Evolutionary conservation across 1,140 invertebrate species (phyloP).

Genomic region (Drosophila subobscura): DNA sequence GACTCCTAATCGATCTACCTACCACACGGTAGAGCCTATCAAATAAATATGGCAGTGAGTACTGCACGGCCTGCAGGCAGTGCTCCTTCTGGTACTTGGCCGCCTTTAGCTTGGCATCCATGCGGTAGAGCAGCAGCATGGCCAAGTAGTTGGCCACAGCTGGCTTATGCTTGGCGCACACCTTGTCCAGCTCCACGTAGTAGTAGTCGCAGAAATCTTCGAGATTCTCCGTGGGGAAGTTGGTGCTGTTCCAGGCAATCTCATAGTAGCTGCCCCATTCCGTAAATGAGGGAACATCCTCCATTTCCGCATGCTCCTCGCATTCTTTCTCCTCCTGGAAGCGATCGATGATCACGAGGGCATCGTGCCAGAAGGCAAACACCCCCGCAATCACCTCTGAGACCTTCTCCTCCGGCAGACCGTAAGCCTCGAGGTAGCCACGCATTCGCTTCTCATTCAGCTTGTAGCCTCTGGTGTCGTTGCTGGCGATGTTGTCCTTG

Average conservation of each 20-base stretch:
- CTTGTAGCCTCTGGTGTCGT: slow-evolving; percentile 54
- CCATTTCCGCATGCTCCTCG: neutral
- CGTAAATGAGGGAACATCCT: neutral
- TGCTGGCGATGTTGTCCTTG: slow-evolving; percentile 58
- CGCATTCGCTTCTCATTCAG: slow-evolving; percentile 66
- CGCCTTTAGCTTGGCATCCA: slow-evolving; percentile 62
- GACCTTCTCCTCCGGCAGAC: slow-evolving; percentile 48
- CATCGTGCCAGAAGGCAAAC: slow-evolving; percentile 68
- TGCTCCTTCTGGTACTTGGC: slow-evolving; percentile 78
- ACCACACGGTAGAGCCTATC: slow-evolving; percentile 59
- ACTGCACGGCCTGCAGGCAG: slow-evolving; percentile 47
- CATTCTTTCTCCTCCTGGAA: slow-evolving; percentile 59
- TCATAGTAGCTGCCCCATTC: slow-evolving; percentile 63
- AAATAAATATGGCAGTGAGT: slow-evolving; percentile 41
- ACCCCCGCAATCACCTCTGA: slow-evolving; percentile 45
- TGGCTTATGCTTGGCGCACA: slow-evolving; percentile 53
- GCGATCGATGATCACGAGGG: slow-evolving; percentile 41
- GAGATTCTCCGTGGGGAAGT: slow-evolving; percentile 8
- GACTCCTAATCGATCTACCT: neutral
- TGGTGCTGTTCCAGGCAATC: slow-evolving; percentile 62
- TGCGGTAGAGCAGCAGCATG: slow-evolving; percentile 59
- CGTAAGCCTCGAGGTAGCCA: slow-evolving; percentile 50
- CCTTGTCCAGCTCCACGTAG: slow-evolving; percentile 58
- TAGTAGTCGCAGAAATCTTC: slow-evolving; percentile 50
- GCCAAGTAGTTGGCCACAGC: slow-evolving; percentile 74